Conservation (phyloP, 2,888 invertebrate genomes). For the Tanypteryx hageni region DNA sequence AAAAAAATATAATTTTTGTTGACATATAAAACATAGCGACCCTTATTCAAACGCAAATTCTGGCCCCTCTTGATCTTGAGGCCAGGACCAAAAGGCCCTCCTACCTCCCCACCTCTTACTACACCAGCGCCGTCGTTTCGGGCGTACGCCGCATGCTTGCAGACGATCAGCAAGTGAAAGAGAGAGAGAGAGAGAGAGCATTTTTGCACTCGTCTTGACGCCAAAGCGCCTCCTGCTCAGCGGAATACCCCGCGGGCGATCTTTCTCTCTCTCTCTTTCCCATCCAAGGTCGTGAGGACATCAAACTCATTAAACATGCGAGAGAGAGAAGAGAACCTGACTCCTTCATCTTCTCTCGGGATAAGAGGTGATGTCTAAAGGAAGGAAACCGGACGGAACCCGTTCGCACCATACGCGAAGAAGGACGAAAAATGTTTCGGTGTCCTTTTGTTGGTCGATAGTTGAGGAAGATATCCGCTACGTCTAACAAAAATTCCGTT, state of each 20-base stretch:
- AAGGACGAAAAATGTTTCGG: not conserved
- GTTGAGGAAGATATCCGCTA: not conserved
- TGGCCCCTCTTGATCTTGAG: not conserved
- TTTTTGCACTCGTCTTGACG: constrained; percentile 25
- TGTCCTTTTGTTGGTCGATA: not conserved
- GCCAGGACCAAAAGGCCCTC: not conserved
- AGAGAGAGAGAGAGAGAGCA: not conserved
- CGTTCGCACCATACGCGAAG: not conserved
- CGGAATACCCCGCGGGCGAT: constrained; percentile 35
- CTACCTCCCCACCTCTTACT: not conserved
- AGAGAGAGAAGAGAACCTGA: not conserved
- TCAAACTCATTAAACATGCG: constrained; percentile 63
- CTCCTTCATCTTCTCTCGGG: not conserved
- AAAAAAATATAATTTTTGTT: too few relatives aligned
- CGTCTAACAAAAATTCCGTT: constrained; percentile 7
- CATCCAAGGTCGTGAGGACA: constrained; percentile 56
- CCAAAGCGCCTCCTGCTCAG: constrained; percentile 17
- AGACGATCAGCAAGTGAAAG: not conserved
- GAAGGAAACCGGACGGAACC: not conserved
- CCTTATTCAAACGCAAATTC: too few relatives aligned
- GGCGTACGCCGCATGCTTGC: not conserved
- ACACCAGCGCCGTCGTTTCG: constrained; percentile 21
- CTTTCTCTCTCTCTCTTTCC: constrained; percentile 1
- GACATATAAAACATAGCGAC: too few relatives aligned
- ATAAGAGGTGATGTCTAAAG: not conserved